phyloP scores from a whole-genome alignment of 2,113 vertebrate genomes.

The Passer domesticus region DNA sequence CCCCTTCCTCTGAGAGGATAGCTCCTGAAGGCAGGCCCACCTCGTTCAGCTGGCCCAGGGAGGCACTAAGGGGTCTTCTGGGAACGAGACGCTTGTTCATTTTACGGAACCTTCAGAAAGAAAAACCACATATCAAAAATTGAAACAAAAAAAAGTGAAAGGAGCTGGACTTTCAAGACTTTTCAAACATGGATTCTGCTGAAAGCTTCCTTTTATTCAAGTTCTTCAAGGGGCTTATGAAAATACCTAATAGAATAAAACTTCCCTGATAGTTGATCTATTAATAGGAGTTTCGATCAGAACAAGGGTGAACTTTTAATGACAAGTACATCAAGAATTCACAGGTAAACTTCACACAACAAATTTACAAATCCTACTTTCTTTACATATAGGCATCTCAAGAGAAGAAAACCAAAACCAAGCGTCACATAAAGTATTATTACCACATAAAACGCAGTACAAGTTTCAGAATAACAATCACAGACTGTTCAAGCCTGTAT shows the following conservation, averaged over 20 bases:
- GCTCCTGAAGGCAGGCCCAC: constrained; percentile 85
- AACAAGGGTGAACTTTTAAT: not conserved
- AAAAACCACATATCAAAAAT: not conserved
- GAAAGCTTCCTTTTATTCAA: not conserved
- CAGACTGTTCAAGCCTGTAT: not conserved
- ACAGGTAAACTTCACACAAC: not conserved
- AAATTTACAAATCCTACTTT: not conserved
- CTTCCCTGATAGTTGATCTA: not conserved
- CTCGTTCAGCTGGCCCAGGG: constrained; percentile 86
- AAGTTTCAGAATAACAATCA: not conserved
- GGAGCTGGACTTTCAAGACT: not conserved
- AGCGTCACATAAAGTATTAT: not conserved
- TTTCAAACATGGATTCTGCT: not conserved
- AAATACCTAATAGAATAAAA: not conserved
- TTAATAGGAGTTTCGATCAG: not conserved
- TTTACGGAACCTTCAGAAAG: constrained; percentile 88
- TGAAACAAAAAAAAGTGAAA: not conserved
- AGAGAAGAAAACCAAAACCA: not conserved
- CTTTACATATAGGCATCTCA: not conserved
- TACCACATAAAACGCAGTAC: not conserved
- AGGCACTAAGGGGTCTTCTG: constrained; percentile 84
- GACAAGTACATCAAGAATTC: not conserved
- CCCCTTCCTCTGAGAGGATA: constrained; percentile 86
- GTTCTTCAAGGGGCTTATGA: not conserved
- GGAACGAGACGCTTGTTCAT: constrained; percentile 95